Conservation (phyloP, 2,888 invertebrate species). For the Hesperia comma region DNA sequence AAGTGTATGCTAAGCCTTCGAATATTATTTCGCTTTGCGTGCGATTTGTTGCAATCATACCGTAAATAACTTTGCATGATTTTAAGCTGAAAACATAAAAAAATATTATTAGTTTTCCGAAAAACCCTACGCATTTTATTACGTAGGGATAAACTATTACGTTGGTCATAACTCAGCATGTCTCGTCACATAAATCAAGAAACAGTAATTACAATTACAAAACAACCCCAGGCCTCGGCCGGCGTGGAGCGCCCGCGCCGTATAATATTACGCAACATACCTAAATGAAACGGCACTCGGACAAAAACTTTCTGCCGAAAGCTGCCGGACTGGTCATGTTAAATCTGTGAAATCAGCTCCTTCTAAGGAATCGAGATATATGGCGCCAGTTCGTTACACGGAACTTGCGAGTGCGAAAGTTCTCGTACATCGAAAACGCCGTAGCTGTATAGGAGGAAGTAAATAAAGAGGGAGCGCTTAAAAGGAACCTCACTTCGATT, state of each 20-base stretch:
- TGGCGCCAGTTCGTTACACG: constrained; percentile 32
- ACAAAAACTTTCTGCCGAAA: constrained; percentile 77
- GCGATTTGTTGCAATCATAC: no score
- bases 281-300: constrained; percentile 50
- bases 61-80: no score
- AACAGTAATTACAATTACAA: constrained; percentile 55
- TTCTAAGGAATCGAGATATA: constrained; percentile 59
- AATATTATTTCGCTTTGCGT: no score
- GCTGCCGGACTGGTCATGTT: constrained; percentile 71
- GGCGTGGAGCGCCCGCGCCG: not conserved
- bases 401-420: constrained; percentile 51
- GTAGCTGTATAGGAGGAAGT: constrained; percentile 32
- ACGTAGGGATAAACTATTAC: constrained; percentile 14
- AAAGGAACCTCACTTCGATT: constrained; percentile 72
- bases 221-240: constrained; percentile 42
- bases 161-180: constrained; percentile 10
- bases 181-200: constrained; percentile 38
- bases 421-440: constrained; percentile 25
- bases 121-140: no score
- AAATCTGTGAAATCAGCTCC: constrained; percentile 73
- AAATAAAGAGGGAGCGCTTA: constrained; percentile 56
- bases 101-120: not conserved
- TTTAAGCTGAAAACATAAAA: no score
- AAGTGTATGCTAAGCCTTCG: no score
- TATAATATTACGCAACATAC: constrained; percentile 62